Evolutionary conservation across 1,140 invertebrate genomes (phyloP).

Genomic region (Pomacea maculata): DNA sequence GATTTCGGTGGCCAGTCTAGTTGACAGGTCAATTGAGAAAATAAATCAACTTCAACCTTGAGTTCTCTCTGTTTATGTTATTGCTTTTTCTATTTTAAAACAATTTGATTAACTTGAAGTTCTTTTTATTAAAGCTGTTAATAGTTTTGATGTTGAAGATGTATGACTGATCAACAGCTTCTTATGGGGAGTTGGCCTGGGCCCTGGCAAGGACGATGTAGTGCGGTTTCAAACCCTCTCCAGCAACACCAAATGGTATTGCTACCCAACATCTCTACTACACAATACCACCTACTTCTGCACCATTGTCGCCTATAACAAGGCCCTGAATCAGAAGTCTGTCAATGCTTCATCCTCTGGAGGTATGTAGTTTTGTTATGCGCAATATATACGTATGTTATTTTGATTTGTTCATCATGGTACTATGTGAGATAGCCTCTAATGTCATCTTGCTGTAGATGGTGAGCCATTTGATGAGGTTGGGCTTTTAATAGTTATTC

Average conservation of each 20-base stretch:
- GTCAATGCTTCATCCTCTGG: conserved; percentile 36
- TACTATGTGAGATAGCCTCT: no score
- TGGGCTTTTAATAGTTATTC: no score
- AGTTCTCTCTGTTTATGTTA: no score
- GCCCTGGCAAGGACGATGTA: conserved; percentile 29
- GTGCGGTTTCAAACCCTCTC: conserved; percentile 25
- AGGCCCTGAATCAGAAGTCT: conserved; percentile 36
- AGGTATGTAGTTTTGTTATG: conserved; percentile 19
- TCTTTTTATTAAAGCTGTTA: background rate
- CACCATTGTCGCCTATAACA: conserved; percentile 44
- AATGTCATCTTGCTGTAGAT: no score
- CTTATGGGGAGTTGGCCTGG: conserved; percentile 38
- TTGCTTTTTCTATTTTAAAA: background rate
- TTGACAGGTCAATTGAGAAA: no score
- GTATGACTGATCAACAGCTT: conserved; percentile 24
- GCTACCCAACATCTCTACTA: conserved; percentile 20
- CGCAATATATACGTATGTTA: no score
- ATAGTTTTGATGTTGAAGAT: background rate
- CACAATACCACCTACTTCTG: conserved; percentile 43
- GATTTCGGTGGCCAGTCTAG: no score
- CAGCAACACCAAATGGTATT: conserved; percentile 28
- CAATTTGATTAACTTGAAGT: background rate
- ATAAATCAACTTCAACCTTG: no score
- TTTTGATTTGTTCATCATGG: no score
- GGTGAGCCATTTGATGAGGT: no score